Percentiles rank a stretch among this genome's conserved stretches.
Conservation (phyloP, 1,140 invertebrate species). For the Ptiloglossa arizonensis region DNA sequence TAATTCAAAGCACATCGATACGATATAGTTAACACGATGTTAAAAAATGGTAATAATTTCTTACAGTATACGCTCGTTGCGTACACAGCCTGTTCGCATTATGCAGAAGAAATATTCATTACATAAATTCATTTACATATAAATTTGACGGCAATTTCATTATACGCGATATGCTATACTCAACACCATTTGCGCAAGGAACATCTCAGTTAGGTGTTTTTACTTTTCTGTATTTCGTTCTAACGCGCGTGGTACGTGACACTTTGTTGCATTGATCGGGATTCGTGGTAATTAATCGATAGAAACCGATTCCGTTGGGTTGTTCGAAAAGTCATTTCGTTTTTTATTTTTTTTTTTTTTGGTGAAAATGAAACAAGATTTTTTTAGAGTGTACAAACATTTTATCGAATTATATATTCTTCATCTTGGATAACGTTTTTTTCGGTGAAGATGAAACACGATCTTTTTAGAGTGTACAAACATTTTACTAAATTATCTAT, state of each 20-base stretch:
- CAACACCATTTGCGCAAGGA: neutral
- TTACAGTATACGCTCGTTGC: too few species aligned
- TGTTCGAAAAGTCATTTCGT: too few species aligned
- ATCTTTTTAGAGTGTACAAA: too few species aligned
- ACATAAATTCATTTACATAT: neutral
- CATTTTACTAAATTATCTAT: too few species aligned
- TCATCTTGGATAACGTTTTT: too few species aligned
- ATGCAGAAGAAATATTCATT: neutral
- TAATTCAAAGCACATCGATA: slow-evolving; percentile 47
- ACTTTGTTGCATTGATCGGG: neutral
- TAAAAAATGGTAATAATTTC: neutral
- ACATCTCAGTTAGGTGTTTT: neutral
- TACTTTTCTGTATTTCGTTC: neutral
- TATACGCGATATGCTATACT: neutral
- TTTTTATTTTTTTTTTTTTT: too few species aligned
- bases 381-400: too few species aligned
- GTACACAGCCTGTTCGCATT: neutral
- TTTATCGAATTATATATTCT: too few species aligned
- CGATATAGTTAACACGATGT: neutral
- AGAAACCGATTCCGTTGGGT: neutral
- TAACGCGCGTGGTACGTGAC: neutral
- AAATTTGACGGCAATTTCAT: neutral
- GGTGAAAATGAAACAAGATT: too few species aligned
- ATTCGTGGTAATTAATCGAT: neutral
- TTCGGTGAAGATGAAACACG: too few species aligned